Evolutionary conservation across 2,113 vertebrate genomes (phyloP), one percentile per base, ranked within the genome.

Genomic region (Dolichallabes microphthalmus): DNA sequence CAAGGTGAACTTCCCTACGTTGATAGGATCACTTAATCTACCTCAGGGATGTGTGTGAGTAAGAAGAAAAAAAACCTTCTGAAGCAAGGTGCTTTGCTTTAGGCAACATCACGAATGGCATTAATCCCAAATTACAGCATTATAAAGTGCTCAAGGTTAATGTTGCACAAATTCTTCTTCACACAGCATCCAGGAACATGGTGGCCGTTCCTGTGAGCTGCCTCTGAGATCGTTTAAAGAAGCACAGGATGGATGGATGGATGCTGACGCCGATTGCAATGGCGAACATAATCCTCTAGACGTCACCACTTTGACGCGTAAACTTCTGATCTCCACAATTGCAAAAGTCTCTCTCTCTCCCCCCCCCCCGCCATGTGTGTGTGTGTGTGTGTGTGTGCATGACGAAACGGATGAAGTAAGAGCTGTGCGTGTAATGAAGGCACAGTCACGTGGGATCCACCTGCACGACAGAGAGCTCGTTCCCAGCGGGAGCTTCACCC

Each of bases 111-210:
- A 73, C 52, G 71, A 69, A 71, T 76, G n/a, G 15, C 53, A 73
- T 82, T 88, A 87, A 50, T 73, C 25, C 32, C 74, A 53, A 39
- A 76, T 35, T 84, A 80, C 55, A 61, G 22, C 77, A 61, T 61
- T 25, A 64, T 14, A 63, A 45, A 30, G 27, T 71, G 60, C 71
- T 69, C 77, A 88, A 84, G 87, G 87, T 81, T 84, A 88, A 20
- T 50, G 63, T 17, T 35, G 30, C 14, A 35, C 45, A 79, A 84
- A 60, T 57, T 80, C 45, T 64, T 52, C 32, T 8, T 22, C 32
- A 71, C 50, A 55, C 75, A 32, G n/a, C 50, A 30, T 75, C 5
- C 22, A 2, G 73, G 19, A 39, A 1, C 7, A 35, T 39, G 64
- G 58, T 58, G 8, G 22, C 58, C 2, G 58, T 25, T 63, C 9